Conservation (phyloP, 2,888 invertebrate genomes). For the Sinelater perroti region DNA sequence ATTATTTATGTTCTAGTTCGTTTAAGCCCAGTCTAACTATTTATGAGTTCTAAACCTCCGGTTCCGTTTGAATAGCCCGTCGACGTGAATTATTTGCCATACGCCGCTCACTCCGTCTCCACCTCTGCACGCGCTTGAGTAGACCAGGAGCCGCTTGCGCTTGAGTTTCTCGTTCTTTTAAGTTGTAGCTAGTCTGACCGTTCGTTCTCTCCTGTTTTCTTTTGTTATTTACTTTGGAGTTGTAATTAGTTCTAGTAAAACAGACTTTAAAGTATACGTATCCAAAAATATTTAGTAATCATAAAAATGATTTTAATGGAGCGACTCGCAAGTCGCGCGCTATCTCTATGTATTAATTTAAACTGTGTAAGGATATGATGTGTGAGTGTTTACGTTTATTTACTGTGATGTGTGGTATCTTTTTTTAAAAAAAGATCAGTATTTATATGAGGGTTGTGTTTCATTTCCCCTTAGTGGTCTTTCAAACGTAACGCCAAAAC, state of each 20-base stretch:
- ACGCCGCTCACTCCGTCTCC: slow-evolving; percentile 41
- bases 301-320: slow-evolving; percentile 51
- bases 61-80: slow-evolving; percentile 16
- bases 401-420: slow-evolving; percentile 51
- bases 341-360: slow-evolving; percentile 48
- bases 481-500: too few species aligned
- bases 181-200: slow-evolving; percentile 34
- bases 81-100: slow-evolving; percentile 57
- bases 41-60: slow-evolving; percentile 45
- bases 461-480: slow-evolving; percentile 16
- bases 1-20: slow-evolving; percentile 49
- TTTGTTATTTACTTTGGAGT: slow-evolving; percentile 28
- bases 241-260: slow-evolving; percentile 37
- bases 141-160: slow-evolving; percentile 2
- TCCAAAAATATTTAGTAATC: slow-evolving; percentile 47
- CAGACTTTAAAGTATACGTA: slow-evolving; percentile 43
- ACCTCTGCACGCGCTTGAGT: slow-evolving; percentile 13
- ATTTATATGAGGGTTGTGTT: slow-evolving; percentile 45
- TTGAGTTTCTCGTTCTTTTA: slow-evolving; percentile 48
- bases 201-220: slow-evolving; percentile 25
- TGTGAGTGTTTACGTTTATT: slow-evolving; percentile 56
- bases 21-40: slow-evolving; percentile 38
- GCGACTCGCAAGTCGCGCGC: slow-evolving; percentile 40
- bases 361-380: slow-evolving; percentile 48
- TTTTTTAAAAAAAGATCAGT: slow-evolving; percentile 49